These are phyloP conservation scores for Peromyscus maniculatus DNA, from an alignment of 2,113 vertebrate genomes.

Conservation along the genomic window DNA sequence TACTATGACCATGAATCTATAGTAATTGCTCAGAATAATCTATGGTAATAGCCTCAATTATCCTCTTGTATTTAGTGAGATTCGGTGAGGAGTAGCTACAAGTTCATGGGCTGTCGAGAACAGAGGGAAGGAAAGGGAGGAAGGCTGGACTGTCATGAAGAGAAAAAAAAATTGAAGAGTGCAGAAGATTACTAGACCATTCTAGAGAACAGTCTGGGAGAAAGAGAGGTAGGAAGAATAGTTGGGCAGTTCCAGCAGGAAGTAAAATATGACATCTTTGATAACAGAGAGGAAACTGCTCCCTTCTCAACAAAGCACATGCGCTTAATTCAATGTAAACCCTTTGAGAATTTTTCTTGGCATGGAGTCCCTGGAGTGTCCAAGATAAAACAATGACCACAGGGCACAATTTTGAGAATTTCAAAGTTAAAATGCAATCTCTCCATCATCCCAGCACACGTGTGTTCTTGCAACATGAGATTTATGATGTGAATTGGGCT, in stretches of 20 bases:
- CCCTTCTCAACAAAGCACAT: conserved; percentile 55
- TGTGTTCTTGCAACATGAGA: conserved; percentile 78
- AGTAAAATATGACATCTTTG: conserved; percentile 23
- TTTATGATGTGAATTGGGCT: conserved; percentile 77
- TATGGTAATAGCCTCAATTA: not conserved
- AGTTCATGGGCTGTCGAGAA: not conserved
- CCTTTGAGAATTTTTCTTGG: conserved; percentile 65
- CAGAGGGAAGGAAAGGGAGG: no score
- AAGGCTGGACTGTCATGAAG: not conserved
- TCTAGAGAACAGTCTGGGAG: not conserved
- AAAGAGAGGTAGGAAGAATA: not conserved
- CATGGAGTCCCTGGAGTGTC: conserved; percentile 58
- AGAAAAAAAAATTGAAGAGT: not conserved
- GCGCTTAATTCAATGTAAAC: conserved; percentile 33
- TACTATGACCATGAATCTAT: not conserved
- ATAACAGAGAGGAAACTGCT: conserved; percentile 40
- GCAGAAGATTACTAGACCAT: not conserved
- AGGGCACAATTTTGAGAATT: conserved; percentile 72
- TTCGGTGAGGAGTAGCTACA: not conserved
- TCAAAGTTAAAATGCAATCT: conserved; percentile 75
- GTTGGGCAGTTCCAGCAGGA: not conserved
- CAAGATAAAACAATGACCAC: conserved; percentile 70
- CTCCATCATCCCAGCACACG: conserved; percentile 73
- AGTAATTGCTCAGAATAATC: not conserved
- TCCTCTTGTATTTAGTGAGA: conserved; percentile 18